Conservation (phyloP, 2,113 vertebrate species). For the human region GRCh38 chr2:181356001-181356500, state of each 20-base stretch:
- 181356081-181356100: background rate
- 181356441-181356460: background rate
- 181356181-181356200: background rate
- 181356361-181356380: background rate
- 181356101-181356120: background rate
- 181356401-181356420: background rate
- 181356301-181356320: background rate
- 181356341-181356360: background rate
- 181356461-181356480: background rate
- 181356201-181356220: background rate
- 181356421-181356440: background rate
- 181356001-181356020: background rate
- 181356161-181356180: background rate
- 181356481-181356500: background rate
- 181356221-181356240: background rate
- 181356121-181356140: background rate
- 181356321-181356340: background rate
- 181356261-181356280: background rate
- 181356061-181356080: background rate
- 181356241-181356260: background rate
- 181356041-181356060: background rate
- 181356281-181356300: background rate
- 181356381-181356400: too few relatives aligned
- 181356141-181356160: background rate
- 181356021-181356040: background rate